Conservation (phyloP, 2,113 vertebrate genomes). For the Hucho hucho region DNA sequence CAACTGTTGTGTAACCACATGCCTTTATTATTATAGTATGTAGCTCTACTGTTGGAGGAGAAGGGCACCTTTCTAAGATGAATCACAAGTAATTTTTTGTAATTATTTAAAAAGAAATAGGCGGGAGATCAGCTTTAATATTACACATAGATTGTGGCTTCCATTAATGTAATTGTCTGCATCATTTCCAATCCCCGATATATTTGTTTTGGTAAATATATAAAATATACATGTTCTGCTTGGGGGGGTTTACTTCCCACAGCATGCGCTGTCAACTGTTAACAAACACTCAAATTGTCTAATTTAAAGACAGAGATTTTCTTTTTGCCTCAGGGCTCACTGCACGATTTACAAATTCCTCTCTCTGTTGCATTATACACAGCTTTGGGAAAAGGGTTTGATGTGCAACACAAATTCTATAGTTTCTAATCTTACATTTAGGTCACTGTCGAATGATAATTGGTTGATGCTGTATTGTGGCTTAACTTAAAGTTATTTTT, state of each 20-base stretch:
- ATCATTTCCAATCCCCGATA: no score
- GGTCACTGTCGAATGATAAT: no score
- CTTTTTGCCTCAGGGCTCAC: not conserved
- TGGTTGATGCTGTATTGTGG: no score
- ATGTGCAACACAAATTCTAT: not conserved
- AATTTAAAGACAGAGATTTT: constrained; percentile 1
- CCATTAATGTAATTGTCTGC: no score
- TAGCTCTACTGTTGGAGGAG: not conserved
- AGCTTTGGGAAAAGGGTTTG: not conserved
- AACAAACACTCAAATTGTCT: constrained; percentile 35
- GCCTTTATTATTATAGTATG: not conserved
- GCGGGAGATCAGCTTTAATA: no score
- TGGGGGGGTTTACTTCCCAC: not conserved
- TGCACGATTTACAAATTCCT: not conserved
- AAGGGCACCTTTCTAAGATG: not conserved
- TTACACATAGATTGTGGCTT: no score
- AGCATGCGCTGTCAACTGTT: constrained; percentile 29
- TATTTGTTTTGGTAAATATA: no score
- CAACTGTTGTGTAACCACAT: not conserved
- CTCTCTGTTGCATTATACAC: no score
- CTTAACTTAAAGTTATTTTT: not conserved
- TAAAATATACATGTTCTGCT: constrained; percentile 12
- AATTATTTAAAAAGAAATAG: no score
- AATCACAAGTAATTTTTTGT: not conserved
- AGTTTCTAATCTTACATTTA: no score